phyloP scores from a whole-genome alignment of 2,888 invertebrate species.

The Caenorhabditis sulstoni region DNA sequence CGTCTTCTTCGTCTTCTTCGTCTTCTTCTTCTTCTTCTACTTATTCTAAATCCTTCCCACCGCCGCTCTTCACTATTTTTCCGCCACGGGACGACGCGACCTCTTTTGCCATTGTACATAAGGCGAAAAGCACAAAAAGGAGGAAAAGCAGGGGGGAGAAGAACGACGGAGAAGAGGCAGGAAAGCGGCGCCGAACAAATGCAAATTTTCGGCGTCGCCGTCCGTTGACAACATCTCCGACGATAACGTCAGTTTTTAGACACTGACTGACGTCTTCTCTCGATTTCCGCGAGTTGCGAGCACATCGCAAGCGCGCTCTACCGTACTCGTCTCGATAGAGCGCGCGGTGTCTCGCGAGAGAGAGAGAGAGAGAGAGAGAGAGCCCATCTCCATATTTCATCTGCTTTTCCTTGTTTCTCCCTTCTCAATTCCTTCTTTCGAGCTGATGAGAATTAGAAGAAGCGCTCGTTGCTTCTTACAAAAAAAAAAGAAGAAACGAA shows the following conservation, averaged over 20 bases:
- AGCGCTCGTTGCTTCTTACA: slow-evolving; percentile 9
- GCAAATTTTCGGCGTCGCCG: slow-evolving; percentile 48
- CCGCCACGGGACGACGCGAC: slow-evolving; percentile 12
- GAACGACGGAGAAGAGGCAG: slow-evolving; percentile 19
- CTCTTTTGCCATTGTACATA: slow-evolving; percentile 47
- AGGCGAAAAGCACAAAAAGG: slow-evolving; percentile 32
- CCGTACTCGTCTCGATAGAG: not conserved
- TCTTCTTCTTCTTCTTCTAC: slow-evolving; percentile 27
- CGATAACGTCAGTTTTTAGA: slow-evolving; percentile 19
- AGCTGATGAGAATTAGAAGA: slow-evolving; percentile 37
- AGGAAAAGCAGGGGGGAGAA: slow-evolving; percentile 20
- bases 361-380: too few species aligned
- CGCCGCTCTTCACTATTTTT: slow-evolving; percentile 40
- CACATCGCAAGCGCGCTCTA: too few species aligned
- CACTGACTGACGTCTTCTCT: not conserved
- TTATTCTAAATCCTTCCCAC: slow-evolving; percentile 49
- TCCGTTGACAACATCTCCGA: slow-evolving; percentile 37
- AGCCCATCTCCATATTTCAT: slow-evolving; percentile 11
- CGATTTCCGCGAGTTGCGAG: too few species aligned
- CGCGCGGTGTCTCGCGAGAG: too few species aligned
- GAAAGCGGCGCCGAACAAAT: slow-evolving; percentile 39
- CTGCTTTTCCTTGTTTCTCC: not conserved
- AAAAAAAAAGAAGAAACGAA: slow-evolving; percentile 11
- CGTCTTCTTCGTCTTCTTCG: slow-evolving; percentile 28
- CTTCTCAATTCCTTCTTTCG: not conserved